Conservation (phyloP, 2,888 invertebrate species). For the Drosophila crucigera region DNA sequence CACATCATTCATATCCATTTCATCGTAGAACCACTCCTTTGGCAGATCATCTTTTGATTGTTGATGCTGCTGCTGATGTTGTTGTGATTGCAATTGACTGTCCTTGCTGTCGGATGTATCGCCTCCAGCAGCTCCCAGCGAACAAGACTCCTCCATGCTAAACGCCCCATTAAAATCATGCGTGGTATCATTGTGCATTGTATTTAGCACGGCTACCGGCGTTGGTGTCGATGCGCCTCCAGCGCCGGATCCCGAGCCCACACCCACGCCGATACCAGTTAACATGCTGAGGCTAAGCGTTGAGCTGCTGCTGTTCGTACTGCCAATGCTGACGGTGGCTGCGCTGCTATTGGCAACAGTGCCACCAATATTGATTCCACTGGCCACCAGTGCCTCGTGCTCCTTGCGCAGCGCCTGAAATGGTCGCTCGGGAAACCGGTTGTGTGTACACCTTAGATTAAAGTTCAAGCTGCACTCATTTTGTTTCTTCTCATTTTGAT, state of each 20-base stretch:
- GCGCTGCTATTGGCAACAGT: conserved; percentile 17
- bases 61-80: conserved; percentile 87
- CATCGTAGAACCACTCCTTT: conserved; percentile 96
- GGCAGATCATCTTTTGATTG: conserved; percentile 89
- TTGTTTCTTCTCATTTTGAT: not conserved
- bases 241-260: not conserved
- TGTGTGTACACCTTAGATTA: conserved; percentile 32
- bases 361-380: conserved; percentile 49
- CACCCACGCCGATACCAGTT: conserved; percentile 26
- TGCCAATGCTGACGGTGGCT: conserved; percentile 34
- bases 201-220: conserved; percentile 58
- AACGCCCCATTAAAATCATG: conserved; percentile 84
- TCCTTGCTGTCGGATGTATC: conserved; percentile 91
- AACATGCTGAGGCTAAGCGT: conserved; percentile 68
- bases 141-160: conserved; percentile 84
- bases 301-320: conserved; percentile 53
- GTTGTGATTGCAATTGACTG: conserved; percentile 89
- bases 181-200: conserved; percentile 69
- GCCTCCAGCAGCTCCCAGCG: conserved; percentile 84
- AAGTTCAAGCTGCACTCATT: conserved; percentile 2
- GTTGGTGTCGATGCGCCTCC: conserved; percentile 68
- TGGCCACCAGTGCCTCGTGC: conserved; percentile 80
- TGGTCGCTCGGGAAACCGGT: conserved; percentile 84
- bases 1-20: conserved; percentile 95
- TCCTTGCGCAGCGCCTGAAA: conserved; percentile 84